Percentiles rank a stretch among this genome's conserved stretches.
phyloP scores from a whole-genome alignment of 2,113 vertebrate genomes.

The Gila orcuttii region DNA sequence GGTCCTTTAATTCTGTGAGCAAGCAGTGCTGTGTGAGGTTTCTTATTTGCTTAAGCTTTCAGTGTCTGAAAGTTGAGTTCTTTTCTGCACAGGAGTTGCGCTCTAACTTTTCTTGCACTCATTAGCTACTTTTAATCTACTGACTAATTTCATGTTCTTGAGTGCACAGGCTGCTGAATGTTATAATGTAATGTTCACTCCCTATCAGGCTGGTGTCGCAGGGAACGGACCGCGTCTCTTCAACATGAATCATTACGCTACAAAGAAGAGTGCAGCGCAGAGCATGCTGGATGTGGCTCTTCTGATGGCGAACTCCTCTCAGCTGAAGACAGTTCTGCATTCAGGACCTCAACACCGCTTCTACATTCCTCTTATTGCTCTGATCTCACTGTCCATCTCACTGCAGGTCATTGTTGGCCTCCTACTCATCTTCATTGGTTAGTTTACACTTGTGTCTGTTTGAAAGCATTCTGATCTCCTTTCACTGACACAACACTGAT shows the following conservation, averaged over 20 bases:
- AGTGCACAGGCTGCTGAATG: not conserved
- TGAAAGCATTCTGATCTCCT: slow-evolving; percentile 64
- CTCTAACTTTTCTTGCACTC: not conserved
- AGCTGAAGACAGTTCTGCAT: slow-evolving; percentile 78
- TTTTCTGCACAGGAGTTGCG: not conserved
- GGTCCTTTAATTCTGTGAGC: not conserved
- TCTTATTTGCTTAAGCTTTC: not conserved
- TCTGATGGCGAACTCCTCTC: slow-evolving; percentile 46
- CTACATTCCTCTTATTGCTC: slow-evolving; percentile 80
- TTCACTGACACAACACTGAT: not conserved
- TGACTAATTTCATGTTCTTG: not conserved
- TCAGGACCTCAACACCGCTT: slow-evolving; percentile 82
- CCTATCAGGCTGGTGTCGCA: not conserved
- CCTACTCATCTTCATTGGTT: slow-evolving; percentile 89
- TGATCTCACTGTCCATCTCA: slow-evolving; percentile 83
- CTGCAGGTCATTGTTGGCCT: slow-evolving; percentile 86
- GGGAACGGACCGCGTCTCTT: slow-evolving; percentile 68
- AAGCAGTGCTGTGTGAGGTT: slow-evolving; percentile 18
- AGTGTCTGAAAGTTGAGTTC: not conserved
- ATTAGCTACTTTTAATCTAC: not conserved
- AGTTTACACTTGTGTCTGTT: slow-evolving; percentile 62
- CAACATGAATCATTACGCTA: slow-evolving; percentile 89
- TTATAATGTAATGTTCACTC: not conserved
- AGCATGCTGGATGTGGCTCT: slow-evolving; percentile 91
- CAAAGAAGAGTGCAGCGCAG: slow-evolving; percentile 88